A percentile compares a stretch with the other conserved stretches of the same genome.
Conservation (phyloP, 2,797 vertebrate genomes). For the Nannoperca obscura region DNA sequence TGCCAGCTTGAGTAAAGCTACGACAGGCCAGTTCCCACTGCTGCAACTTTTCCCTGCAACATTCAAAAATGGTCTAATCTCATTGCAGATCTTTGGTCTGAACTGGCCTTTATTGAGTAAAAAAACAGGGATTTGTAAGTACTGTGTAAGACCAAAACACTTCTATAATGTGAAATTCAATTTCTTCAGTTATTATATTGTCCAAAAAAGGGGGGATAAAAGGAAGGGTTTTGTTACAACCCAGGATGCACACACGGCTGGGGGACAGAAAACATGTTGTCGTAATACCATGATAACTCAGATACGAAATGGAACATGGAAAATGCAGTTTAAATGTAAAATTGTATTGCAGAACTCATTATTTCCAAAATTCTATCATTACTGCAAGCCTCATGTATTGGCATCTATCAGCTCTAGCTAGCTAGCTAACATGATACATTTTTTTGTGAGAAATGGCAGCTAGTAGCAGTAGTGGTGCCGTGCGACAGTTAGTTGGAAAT, state of each 20-base stretch:
- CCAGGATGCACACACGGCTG: not conserved
- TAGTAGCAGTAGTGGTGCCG: not conserved
- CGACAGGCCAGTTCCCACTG: too few relatives aligned
- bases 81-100: too few relatives aligned
- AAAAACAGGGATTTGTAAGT: not conserved
- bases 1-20: too few relatives aligned
- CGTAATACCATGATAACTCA: not conserved
- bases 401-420: not conserved
- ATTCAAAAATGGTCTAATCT: too few relatives aligned
- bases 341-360: not conserved
- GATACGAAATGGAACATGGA: not conserved
- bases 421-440: not conserved
- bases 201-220: not conserved
- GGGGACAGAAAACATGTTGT: not conserved
- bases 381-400: not conserved
- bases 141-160: not conserved
- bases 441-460: not conserved
- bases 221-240: not conserved
- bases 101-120: too few relatives aligned
- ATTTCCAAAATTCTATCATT: not conserved
- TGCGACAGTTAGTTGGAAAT: not conserved
- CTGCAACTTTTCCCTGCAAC: too few relatives aligned
- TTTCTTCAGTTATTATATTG: not conserved
- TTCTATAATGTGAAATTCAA: not conserved
- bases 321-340: not conserved